phyloP scores from a whole-genome alignment of 2,113 vertebrate species.

The Varanus komodoensis region DNA sequence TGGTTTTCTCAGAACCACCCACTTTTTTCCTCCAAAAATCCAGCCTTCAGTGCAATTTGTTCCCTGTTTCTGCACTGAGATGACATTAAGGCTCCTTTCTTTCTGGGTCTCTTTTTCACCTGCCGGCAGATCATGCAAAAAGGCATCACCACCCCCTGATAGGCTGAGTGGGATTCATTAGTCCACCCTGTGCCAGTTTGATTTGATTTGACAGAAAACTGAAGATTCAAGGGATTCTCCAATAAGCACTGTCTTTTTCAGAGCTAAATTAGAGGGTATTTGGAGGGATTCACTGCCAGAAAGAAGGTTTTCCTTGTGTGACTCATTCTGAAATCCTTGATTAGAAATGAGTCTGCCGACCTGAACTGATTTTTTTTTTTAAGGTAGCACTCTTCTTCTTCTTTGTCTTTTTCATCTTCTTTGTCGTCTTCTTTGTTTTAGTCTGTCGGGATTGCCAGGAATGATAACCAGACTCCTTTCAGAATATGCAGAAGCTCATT shows the following conservation, averaged over 20 bases:
- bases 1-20: too few species aligned
- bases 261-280: constrained; percentile 44
- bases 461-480: background rate
- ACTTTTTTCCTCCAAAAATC: too few species aligned
- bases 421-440: background rate
- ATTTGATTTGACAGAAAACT: constrained; percentile 48
- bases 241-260: constrained; percentile 32
- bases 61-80: background rate
- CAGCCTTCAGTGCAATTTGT: too few species aligned
- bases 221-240: constrained; percentile 42
- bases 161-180: constrained; percentile 63
- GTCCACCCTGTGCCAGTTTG: constrained; percentile 46
- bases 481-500: too few species aligned
- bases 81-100: constrained; percentile 58
- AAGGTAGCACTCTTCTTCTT: background rate
- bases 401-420: too few species aligned
- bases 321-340: background rate
- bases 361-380: background rate
- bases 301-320: background rate
- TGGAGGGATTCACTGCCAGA: constrained; percentile 18
- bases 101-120: constrained; percentile 68
- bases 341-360: background rate
- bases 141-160: constrained; percentile 44
- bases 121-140: constrained; percentile 65
- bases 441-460: accelerated